These are phyloP conservation scores for Heliocidaris tuberculata DNA, from an alignment of 35 echinoderm and acorn worm species.

Conservation along the genomic window DNA sequence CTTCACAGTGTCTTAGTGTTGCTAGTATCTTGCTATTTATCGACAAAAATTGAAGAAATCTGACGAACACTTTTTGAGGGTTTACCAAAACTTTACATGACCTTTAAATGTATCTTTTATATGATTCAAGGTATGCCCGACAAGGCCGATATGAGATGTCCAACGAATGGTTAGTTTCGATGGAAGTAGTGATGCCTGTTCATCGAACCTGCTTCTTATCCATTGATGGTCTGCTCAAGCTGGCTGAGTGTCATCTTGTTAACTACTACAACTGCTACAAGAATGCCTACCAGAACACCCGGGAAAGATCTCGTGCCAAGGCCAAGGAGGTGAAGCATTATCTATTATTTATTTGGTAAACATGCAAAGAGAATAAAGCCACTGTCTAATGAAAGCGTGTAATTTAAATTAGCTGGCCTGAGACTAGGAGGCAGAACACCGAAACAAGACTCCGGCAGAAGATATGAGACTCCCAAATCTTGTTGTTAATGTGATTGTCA, in stretches of 20 bases:
- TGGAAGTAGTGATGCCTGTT: conserved; percentile 55
- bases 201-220: conserved; percentile 27
- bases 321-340: conserved; percentile 26
- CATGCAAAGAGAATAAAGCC: no score
- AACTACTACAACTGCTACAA: conserved; percentile 36
- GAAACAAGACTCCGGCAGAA: no score
- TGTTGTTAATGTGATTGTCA: no score
- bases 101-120: background rate
- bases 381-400: no score
- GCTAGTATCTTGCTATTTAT: no score
- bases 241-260: conserved; percentile 73
- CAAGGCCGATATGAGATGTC: conserved; percentile 44
- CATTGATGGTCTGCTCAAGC: conserved; percentile 46
- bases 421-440: no score
- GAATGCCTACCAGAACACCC: background rate
- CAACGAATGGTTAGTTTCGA: conserved; percentile 62
- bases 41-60: no score
- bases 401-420: no score
- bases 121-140: conserved; percentile 57
- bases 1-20: no score
- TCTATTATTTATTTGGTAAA: background rate
- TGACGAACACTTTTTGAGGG: no score
- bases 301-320: background rate
- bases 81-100: no score
- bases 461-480: no score